These are phyloP conservation scores for Zophobas morio DNA, from an alignment of 1,140 invertebrate genomes.

Conservation along the genomic window DNA sequence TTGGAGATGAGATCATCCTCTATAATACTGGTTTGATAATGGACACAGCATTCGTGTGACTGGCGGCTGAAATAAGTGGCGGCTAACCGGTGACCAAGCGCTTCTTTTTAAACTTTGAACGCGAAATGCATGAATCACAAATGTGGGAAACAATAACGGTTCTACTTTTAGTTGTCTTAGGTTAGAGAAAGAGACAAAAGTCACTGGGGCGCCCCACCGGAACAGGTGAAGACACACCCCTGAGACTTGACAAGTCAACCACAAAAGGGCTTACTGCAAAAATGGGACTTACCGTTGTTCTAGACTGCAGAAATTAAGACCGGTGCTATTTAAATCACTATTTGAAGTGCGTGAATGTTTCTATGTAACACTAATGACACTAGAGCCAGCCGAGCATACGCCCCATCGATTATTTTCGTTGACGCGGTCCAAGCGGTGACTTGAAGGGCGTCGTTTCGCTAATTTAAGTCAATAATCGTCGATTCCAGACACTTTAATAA, in stretches of 20 bases:
- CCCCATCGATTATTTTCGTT: slow-evolving; percentile 58
- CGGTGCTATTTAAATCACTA: slow-evolving; percentile 44
- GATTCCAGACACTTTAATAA: slow-evolving; percentile 40
- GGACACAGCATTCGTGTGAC: not conserved
- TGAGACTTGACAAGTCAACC: not conserved
- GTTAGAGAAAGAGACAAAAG: not conserved
- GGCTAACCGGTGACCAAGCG: too few species aligned
- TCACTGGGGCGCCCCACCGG: not conserved
- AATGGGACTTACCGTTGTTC: slow-evolving; percentile 52
- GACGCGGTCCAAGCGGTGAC: slow-evolving; percentile 9
- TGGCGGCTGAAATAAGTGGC: too few species aligned
- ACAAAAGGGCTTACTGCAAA: not conserved
- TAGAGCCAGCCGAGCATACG: slow-evolving; percentile 58
- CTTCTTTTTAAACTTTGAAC: too few species aligned
- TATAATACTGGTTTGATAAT: slow-evolving; percentile 61
- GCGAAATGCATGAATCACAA: too few species aligned
- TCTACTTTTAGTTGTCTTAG: too few species aligned
- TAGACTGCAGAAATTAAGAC: slow-evolving; percentile 1
- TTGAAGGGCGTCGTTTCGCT: slow-evolving; percentile 2
- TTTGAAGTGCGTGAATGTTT: slow-evolving; percentile 45
- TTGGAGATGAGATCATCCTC: slow-evolving; percentile 62
- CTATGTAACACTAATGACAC: slow-evolving; percentile 57
- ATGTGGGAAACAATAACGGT: too few species aligned
- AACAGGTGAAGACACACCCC: slow-evolving; percentile 60
- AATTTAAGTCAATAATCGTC: slow-evolving; percentile 22